Percentiles rank a stretch among this genome's conserved stretches.
Conservation (phyloP, 2,113 vertebrate species). For the Tyrannus savana region DNA sequence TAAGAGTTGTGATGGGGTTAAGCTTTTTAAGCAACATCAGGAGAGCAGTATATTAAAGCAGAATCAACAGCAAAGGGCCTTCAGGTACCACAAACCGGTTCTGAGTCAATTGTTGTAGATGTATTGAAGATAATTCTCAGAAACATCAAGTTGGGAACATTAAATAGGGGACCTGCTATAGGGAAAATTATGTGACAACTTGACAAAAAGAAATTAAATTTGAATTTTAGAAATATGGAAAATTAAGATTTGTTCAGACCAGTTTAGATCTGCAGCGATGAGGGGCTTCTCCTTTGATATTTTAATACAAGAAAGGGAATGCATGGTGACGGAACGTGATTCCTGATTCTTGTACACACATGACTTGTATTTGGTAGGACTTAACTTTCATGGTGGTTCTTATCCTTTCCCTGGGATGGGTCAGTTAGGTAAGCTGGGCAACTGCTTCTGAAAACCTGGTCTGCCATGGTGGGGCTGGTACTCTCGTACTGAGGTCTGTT, state of each 20-base stretch:
- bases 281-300: background rate
- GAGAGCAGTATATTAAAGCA: background rate
- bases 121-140: background rate
- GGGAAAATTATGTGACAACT: background rate
- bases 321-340: accelerated
- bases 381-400: background rate
- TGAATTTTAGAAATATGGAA: background rate
- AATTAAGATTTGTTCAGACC: background rate
- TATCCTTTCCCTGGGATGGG: background rate
- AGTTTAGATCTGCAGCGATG: background rate
- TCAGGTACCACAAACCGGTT: background rate
- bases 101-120: background rate
- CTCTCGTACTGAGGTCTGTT: accelerated
- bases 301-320: background rate
- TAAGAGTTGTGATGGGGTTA: background rate
- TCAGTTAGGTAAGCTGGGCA: background rate
- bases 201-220: background rate
- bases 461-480: accelerated
- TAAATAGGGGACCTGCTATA: background rate
- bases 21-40: background rate
- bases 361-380: background rate
- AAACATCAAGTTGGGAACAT: background rate
- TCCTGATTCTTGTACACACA: accelerated
- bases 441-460: background rate
- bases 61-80: background rate